Percentiles rank a stretch among this genome's conserved stretches.
Conservation (phyloP, 2,113 vertebrate species). For the Arizona elegans region DNA sequence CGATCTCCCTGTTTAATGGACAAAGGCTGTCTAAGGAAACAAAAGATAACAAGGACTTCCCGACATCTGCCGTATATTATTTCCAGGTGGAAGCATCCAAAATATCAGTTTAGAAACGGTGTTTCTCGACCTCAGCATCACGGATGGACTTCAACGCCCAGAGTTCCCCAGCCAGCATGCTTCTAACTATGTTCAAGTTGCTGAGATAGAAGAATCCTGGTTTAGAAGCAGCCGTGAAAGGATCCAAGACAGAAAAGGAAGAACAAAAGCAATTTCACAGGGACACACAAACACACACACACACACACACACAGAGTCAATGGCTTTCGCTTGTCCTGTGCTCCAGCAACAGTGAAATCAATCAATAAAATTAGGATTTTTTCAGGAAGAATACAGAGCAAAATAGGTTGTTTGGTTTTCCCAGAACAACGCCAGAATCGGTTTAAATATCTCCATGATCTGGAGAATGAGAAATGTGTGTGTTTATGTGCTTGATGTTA, state of each 20-base stretch:
- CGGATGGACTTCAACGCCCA: not conserved
- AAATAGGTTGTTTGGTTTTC: not conserved
- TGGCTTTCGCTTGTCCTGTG: not conserved
- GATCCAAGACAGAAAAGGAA: not conserved
- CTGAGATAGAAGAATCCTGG: not conserved
- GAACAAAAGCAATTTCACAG: not conserved
- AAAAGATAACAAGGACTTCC: not conserved
- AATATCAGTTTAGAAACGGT: not conserved
- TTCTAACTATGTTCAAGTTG: not conserved
- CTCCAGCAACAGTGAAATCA: not conserved
- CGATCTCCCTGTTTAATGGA: not conserved
- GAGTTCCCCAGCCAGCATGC: not conserved
- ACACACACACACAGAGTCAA: not conserved
- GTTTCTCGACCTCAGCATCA: not conserved
- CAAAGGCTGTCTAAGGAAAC: not conserved
- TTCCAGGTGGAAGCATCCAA: not conserved
- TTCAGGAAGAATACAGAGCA: not conserved
- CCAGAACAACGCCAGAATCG: not conserved
- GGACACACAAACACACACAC: not conserved
- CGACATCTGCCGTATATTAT: not conserved
- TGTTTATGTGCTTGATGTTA: not conserved
- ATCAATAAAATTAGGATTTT: not conserved
- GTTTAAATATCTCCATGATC: not conserved
- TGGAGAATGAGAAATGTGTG: not conserved
- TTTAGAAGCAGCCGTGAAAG: not conserved